A percentile compares a stretch with the other conserved stretches of the same genome.
These are phyloP conservation scores for Cardiocondyla obscurior DNA, from an alignment of 1,140 invertebrate genomes.

Conservation along the genomic window DNA sequence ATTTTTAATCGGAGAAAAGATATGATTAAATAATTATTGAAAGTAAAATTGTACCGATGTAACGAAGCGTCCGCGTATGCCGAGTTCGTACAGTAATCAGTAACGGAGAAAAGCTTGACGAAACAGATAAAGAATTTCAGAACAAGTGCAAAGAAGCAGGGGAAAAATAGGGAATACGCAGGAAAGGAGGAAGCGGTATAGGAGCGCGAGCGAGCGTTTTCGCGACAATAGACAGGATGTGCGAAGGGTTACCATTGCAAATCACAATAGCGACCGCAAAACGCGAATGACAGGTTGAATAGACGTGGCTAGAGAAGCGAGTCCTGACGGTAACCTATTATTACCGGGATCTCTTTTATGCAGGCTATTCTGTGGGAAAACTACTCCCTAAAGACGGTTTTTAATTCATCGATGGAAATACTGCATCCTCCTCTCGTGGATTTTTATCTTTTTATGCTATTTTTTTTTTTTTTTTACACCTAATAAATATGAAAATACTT, in stretches of 20 bases:
- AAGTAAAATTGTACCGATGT: background rate
- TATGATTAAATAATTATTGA: background rate
- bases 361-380: conserved; percentile 70
- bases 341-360: conserved; percentile 71
- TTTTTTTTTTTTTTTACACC: background rate
- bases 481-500: background rate
- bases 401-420: conserved; percentile 53
- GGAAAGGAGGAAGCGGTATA: conserved; percentile 42
- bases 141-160: conserved; percentile 21
- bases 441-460: background rate
- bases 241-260: conserved; percentile 78
- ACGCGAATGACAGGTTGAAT: conserved; percentile 77
- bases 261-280: conserved; percentile 79
- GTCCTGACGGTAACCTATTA: conserved; percentile 69
- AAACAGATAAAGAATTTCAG: background rate
- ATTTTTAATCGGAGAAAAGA: background rate
- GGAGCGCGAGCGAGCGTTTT: conserved; percentile 55
- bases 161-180: conserved; percentile 12
- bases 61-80: background rate
- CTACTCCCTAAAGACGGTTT: conserved; percentile 31
- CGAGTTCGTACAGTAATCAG: background rate
- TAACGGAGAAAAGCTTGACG: background rate
- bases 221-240: conserved; percentile 79
- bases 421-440: background rate
- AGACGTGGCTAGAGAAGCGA: conserved; percentile 74